phyloP scores from a whole-genome alignment of 2,797 vertebrate species.

The Gymnoscopelus microlampas region DNA sequence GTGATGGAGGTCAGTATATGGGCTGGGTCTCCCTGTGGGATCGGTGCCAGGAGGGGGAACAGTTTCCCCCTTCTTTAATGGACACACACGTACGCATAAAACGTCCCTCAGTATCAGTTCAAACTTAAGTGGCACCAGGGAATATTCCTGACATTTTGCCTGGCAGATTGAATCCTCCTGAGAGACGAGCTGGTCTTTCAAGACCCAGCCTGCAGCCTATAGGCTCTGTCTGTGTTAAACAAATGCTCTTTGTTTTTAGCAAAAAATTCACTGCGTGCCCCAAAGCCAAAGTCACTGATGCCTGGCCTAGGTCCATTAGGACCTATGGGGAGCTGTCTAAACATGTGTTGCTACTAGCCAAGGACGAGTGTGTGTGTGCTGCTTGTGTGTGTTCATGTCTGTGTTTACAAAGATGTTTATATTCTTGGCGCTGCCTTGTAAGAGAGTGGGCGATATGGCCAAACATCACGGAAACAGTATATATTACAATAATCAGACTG shows the following conservation, averaged over 20 bases:
- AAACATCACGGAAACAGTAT: no score
- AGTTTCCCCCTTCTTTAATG: no score
- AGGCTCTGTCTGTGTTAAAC: no score
- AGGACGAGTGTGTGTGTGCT: slow-evolving; percentile 1
- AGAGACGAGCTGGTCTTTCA: no score
- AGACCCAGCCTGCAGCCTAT: no score
- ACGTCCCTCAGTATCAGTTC: no score
- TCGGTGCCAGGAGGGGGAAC: not conserved
- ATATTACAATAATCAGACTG: no score
- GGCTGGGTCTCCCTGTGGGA: slow-evolving; percentile 8
- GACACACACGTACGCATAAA: no score
- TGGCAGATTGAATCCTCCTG: no score
- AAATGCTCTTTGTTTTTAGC: not conserved
- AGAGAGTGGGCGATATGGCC: not conserved
- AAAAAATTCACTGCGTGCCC: not conserved
- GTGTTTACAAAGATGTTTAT: not conserved
- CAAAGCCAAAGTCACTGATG: slow-evolving; percentile 10
- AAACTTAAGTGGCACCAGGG: no score
- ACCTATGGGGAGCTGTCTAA: slow-evolving; percentile 4
- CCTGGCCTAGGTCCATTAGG: not conserved
- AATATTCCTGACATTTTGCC: no score
- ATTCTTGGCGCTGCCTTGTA: slow-evolving; percentile 29
- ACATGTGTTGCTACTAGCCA: slow-evolving; percentile 1
- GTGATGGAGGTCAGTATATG: slow-evolving; percentile 8
- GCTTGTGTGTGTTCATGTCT: slow-evolving; percentile 4